These are phyloP conservation scores for Glareola pratincola DNA, from an alignment of 2,113 vertebrate genomes.

Conservation along the genomic window DNA sequence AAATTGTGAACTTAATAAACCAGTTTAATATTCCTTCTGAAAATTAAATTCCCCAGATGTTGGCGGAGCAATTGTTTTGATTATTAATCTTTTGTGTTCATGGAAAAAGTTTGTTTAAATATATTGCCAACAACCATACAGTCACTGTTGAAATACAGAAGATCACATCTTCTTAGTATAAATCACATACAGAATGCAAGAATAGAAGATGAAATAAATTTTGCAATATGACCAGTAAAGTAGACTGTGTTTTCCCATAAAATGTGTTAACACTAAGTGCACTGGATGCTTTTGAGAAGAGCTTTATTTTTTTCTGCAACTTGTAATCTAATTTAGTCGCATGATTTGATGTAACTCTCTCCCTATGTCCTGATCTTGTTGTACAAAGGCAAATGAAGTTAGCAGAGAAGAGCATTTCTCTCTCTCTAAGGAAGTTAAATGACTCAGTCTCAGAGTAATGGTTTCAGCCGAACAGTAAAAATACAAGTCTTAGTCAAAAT, in stretches of 20 bases:
- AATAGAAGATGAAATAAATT: not conserved
- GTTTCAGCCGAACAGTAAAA: not conserved
- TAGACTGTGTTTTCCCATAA: not conserved
- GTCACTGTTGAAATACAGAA: not conserved
- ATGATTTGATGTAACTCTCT: not conserved
- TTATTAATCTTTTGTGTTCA: not conserved
- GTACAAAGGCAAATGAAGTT: not conserved
- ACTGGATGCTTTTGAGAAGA: not conserved
- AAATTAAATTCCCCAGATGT: not conserved
- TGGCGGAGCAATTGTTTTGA: not conserved
- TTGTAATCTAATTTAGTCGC: conserved; percentile 2
- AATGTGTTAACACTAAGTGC: not conserved
- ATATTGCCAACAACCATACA: not conserved
- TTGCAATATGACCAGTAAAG: not conserved
- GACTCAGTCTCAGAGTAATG: not conserved
- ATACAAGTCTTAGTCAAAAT: not conserved
- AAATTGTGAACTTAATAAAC: not conserved
- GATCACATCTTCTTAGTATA: not conserved
- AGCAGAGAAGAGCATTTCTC: not conserved
- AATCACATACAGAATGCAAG: not conserved
- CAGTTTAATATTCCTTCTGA: not conserved
- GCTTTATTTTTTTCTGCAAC: not conserved
- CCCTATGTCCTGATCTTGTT: not conserved
- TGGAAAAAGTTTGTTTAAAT: not conserved
- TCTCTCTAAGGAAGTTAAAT: not conserved